Base-by-base conservation (phyloP, 1,140 invertebrate species). In the Pinna nobilis region DNA sequence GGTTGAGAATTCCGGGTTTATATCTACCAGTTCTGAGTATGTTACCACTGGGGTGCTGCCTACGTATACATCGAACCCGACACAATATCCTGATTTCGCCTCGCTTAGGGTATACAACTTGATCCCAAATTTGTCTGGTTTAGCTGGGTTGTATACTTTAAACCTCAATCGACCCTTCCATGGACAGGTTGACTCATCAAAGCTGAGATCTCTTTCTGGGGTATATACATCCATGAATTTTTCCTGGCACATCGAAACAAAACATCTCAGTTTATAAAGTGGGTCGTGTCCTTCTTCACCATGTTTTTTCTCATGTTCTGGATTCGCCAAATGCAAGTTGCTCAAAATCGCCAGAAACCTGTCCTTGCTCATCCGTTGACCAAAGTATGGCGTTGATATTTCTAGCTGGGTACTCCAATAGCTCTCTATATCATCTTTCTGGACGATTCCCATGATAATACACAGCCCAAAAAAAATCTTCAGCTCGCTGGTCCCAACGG, bases 91-190 rank as follows among this genome's bases (percentile, higher is more conserved):
- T 30, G 49, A 32, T 15, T 28, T 30, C 7, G 44, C 33, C 44
- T 44, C 23, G 39, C n/a, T n/a, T n/a, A n/a, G n/a, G n/a, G n/a
- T n/a, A n/a, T n/a, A n/a, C n/a, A n/a, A n/a, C n/a, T n/a, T n/a
- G n/a, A n/a, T n/a, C 0, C 77, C 73, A 49, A 71, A 75, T 44
- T 71, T 76, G n/a, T 49, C 57, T 20, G 73, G 68, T 55, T 79
- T 79, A 11, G 39, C 39, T 0, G 69, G 77, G n/a, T 71, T 79
- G 64, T 79, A 79, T 0, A 71, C 68, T 18, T 44, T 55, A 30
- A 79, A 76, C 15, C 39, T 7, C 3, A 76, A 20, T 13, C 67
- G 35, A 2, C 73, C 73, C 23, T 75, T 78, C 53, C 57, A 78
- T 15, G 68, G 55, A 64, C 68, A 68, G 1, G 72, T 74, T 3